Evolutionary conservation across 2,888 invertebrate species (phyloP), one percentile per base, ranked within the genome.

Genomic region (Caenorhabditis sp.): DNA sequence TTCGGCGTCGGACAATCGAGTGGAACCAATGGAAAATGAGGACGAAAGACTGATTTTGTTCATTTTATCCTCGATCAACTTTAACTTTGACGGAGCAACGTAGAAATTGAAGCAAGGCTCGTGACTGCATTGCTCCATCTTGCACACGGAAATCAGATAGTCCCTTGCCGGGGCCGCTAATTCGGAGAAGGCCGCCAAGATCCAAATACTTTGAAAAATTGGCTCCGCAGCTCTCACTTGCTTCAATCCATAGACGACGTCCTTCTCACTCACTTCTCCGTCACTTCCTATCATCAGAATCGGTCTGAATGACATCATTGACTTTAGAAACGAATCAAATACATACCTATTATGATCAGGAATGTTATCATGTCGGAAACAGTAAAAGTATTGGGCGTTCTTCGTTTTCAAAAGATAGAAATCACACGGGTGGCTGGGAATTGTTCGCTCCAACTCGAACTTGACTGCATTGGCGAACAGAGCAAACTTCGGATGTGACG

Each of bases 341-440:
- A 20, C 59, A 35, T 26, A 59, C 59, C 59, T 11, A 26, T 24
- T 22, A 7, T 7, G 13, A 30, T 62, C 62, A 26, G 50, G 50
- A 27, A 62, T 7, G 5, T 20, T 13, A 32, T 62, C 30, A 39
- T 62, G 62, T 1, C 62, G 62, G n/a, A 62, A 62, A 15, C 46
- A 46, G 41, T 30, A 62, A 26, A 39, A 62, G 26, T 62, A 62
- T 9, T 50, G 39, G 2, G 50, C 6, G 9, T n/a, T 22, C 0
- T 39, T 17, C n/a, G 20, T 6, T 50, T 62, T 39, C 20, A 41
- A 22, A 2, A 13, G 50, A 20, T 62, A 62, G 17, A 62, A 62
- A n/a, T 62, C 50, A 22, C 62, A 62, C 30, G 62, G 62, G 41
- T 62, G 62, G 30, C 41, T 50, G 0, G 62, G 62, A 7, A 52